Conservation (phyloP, 2,113 vertebrate species). For the Geococcyx californianus region DNA sequence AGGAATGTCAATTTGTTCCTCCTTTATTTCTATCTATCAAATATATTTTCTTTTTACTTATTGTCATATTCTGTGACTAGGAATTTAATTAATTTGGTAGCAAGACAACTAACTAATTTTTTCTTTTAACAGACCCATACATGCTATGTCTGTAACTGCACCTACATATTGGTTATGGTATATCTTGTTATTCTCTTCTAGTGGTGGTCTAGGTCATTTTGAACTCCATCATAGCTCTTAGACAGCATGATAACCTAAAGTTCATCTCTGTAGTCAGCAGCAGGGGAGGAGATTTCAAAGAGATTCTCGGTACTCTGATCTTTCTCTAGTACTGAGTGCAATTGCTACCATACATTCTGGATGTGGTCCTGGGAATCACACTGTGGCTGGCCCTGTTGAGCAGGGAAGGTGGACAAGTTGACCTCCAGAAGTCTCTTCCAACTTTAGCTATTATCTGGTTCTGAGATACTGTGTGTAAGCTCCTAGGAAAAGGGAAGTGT, state of each 20-base stretch:
- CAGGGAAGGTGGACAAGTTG: neutral
- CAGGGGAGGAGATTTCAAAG: neutral
- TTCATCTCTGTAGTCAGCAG: neutral
- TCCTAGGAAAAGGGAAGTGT: neutral
- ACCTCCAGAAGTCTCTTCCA: neutral
- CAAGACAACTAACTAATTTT: neutral
- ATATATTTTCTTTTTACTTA: neutral
- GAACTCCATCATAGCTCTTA: neutral
- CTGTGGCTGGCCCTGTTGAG: neutral
- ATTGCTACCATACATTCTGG: neutral
- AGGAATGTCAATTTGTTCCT: fast-evolving
- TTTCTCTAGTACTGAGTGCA: neutral
- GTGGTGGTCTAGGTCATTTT: neutral
- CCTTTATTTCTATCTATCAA: neutral
- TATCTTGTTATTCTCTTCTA: neutral
- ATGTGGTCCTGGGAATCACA: neutral
- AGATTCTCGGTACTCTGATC: neutral
- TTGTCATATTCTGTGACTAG: neutral
- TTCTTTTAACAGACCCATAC: too few relatives aligned
- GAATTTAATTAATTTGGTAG: neutral
- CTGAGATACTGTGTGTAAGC: neutral
- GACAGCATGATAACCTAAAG: neutral
- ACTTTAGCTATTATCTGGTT: neutral
- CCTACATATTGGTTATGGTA: neutral
- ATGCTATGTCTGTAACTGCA: neutral